Evolutionary conservation across 2,888 invertebrate genomes (phyloP).

Genomic region (Nephrocerus scutellatus): DNA sequence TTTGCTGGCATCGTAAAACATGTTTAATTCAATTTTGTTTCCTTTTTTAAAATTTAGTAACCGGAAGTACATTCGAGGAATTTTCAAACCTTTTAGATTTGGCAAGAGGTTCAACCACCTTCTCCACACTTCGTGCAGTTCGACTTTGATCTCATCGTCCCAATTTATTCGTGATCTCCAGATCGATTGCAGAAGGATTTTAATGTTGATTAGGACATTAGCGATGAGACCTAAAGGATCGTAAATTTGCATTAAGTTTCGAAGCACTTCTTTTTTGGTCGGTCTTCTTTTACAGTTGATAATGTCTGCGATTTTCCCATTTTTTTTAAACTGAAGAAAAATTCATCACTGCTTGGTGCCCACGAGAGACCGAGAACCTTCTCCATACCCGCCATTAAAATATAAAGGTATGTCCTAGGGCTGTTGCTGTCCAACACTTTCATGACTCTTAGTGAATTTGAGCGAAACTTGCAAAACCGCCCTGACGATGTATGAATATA

Average conservation of each 20-base stretch:
- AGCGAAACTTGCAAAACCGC: constrained; percentile 21
- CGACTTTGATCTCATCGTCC: constrained; percentile 16
- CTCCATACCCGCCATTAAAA: constrained; percentile 14
- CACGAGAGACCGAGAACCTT: constrained; percentile 21
- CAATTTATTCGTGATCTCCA: constrained; percentile 19
- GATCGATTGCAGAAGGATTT: constrained; percentile 21
- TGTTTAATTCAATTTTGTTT: constrained; percentile 5
- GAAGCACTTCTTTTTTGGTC: constrained; percentile 19
- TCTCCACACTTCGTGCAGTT: constrained; percentile 11
- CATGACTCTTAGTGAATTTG: constrained; percentile 17
- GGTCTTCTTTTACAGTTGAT: constrained; percentile 9
- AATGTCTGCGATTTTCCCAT: constrained; percentile 13
- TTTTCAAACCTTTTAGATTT: constrained; percentile 8
- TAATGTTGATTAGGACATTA: constrained; percentile 13
- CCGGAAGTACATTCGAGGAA: constrained; percentile 21
- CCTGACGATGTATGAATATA: constrained; percentile 10
- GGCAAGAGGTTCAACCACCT: constrained; percentile 9
- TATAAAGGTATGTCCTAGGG: constrained; percentile 13
- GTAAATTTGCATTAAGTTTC: constrained; percentile 20
- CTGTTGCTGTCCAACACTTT: constrained; percentile 9
- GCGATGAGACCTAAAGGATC: constrained; percentile 17
- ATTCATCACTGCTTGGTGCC: constrained; percentile 11
- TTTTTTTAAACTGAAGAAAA: constrained; percentile 17
- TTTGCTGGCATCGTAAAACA: constrained; percentile 18
- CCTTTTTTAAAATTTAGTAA: not conserved